Conservation (phyloP, 2,888 invertebrate genomes). For the Xestoiulus laeticollis region DNA sequence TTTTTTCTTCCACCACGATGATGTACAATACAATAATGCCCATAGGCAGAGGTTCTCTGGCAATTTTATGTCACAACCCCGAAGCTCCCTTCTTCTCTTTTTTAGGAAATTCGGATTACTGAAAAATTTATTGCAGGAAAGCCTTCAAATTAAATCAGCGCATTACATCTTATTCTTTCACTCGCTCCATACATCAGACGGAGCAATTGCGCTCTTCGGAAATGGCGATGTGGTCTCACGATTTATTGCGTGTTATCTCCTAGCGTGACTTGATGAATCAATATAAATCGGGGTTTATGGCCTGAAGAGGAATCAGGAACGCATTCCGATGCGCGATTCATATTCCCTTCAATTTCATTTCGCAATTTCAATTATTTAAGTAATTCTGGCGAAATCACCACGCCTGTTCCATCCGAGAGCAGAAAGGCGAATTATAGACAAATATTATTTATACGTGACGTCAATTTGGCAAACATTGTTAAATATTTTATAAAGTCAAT, state of each 20-base stretch:
- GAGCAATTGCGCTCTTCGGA: conserved; percentile 10
- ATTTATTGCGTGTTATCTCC: conserved; percentile 20
- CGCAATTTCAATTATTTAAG: conserved; percentile 2
- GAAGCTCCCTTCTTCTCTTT: background rate
- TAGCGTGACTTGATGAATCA: conserved; percentile 20
- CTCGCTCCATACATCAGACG: background rate
- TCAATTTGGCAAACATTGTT: too few species aligned
- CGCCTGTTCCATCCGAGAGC: background rate
- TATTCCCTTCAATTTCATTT: conserved; percentile 26
- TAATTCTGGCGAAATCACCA: background rate
- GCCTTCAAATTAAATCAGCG: conserved; percentile 20
- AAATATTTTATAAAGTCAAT: too few species aligned
- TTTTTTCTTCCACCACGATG: background rate
- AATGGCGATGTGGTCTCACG: background rate
- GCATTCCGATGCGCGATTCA: conserved; percentile 3
- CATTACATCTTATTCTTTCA: conserved; percentile 26
- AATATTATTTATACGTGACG: too few species aligned
- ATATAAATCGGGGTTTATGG: background rate
- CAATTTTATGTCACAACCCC: background rate
- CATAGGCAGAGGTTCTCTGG: background rate
- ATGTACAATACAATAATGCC: background rate
- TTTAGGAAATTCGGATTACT: conserved; percentile 20
- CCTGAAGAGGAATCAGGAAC: background rate
- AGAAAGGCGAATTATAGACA: too few species aligned
- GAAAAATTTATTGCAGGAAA: conserved; percentile 26